These are phyloP conservation scores for Echinometra lucunter DNA, from an alignment of 53 echinoderm and acorn worm genomes.

Conservation along the genomic window DNA sequence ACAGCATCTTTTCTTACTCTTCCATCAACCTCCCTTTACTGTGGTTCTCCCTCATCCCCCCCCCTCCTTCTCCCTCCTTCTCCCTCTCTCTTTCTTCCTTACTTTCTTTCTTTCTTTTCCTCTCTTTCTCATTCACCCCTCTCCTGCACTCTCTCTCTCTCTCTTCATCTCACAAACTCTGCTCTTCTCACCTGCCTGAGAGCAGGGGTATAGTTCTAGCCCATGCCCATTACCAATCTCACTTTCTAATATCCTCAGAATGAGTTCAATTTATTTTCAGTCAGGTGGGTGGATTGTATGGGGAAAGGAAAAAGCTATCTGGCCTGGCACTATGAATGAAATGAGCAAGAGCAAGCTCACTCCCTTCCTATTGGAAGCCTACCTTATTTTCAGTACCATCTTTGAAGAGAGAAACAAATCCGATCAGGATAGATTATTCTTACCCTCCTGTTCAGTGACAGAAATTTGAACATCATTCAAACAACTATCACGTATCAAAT, in stretches of 20 bases:
- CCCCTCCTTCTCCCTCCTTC: neutral
- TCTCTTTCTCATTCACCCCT: neutral
- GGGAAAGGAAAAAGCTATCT: neutral
- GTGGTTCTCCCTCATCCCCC: neutral
- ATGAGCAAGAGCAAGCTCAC: neutral
- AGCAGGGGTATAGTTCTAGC: neutral
- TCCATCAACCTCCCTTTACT: neutral
- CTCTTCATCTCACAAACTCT: neutral
- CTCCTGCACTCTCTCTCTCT: neutral
- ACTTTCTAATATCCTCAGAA: neutral
- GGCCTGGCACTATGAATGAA: neutral
- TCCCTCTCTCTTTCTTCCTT: neutral
- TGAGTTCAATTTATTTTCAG: slow-evolving; percentile 15
- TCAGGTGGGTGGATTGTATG: neutral
- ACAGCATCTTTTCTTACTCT: neutral
- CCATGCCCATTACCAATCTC: neutral
- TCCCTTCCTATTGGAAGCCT: neutral
- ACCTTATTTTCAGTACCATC: neutral
- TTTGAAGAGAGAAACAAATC: neutral
- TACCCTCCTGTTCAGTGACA: neutral
- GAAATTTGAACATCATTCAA: neutral
- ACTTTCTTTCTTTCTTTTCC: neutral
- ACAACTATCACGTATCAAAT: neutral
- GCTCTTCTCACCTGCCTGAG: neutral
- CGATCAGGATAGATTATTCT: neutral